Evolutionary conservation across 2,113 vertebrate genomes (phyloP).

Genomic region (Meleagris gallopavo): DNA sequence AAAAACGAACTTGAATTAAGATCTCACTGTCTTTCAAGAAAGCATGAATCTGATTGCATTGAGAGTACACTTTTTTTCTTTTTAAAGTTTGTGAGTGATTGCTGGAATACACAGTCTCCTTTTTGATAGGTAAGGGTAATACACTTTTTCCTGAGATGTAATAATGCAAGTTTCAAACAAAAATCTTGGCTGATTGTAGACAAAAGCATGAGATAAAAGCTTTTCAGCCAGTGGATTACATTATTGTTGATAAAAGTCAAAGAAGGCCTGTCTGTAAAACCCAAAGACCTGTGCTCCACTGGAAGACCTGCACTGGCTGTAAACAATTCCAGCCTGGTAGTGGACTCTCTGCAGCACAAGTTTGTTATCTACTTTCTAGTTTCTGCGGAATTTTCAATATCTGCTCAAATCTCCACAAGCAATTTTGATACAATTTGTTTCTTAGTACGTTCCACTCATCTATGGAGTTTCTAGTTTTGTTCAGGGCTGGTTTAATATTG

Average conservation of each 20-base stretch:
- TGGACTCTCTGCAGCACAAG: neutral
- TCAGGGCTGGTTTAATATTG: neutral
- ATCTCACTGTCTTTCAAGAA: neutral
- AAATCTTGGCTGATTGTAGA: neutral
- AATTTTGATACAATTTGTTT: neutral
- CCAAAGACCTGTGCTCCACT: neutral
- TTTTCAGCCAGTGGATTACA: neutral
- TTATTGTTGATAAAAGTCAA: neutral
- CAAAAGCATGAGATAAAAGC: neutral
- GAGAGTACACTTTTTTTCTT: neutral
- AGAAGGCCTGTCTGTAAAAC: neutral
- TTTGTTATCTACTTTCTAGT: neutral
- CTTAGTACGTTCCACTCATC: neutral
- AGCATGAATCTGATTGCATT: neutral
- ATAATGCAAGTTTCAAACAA: neutral
- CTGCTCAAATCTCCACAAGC: neutral
- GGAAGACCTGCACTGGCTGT: neutral
- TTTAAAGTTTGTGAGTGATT: neutral
- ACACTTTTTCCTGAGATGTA: neutral
- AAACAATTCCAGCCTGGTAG: neutral
- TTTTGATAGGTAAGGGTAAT: neutral
- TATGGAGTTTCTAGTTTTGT: neutral
- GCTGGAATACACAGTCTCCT: neutral
- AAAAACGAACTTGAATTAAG: neutral
- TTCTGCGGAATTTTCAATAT: slow-evolving; percentile 32